Percentiles rank a stretch among this genome's conserved stretches.
These are phyloP conservation scores for Platypus cylindrus DNA, from an alignment of 2,888 invertebrate species.

Conservation along the genomic window DNA sequence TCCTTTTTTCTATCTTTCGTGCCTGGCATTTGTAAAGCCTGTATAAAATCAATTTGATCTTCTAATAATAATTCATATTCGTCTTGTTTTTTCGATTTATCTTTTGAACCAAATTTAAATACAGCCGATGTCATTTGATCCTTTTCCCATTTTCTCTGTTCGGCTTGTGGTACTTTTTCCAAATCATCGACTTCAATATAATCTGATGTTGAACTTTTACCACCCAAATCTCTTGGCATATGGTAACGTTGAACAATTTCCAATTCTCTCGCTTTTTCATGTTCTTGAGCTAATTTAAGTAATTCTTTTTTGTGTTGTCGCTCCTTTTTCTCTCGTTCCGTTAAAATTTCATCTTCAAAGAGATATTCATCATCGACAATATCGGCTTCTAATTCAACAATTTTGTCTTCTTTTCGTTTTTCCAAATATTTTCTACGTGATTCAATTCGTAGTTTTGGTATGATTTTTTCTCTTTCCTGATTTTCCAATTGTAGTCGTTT, in stretches of 20 bases:
- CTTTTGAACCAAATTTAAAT: constrained; percentile 86
- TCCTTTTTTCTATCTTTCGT: constrained; percentile 41
- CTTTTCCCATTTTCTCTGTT: constrained; percentile 93
- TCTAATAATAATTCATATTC: constrained; percentile 90
- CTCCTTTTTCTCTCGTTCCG: constrained; percentile 72
- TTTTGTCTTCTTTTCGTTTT: constrained; percentile 93
- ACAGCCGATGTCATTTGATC: constrained; percentile 90
- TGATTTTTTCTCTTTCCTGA: constrained; percentile 71
- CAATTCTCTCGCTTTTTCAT: constrained; percentile 86
- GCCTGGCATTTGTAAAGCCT: constrained; percentile 68
- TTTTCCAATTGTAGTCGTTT: constrained; percentile 80
- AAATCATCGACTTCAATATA: constrained; percentile 77
- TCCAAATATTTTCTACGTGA: constrained; percentile 89
- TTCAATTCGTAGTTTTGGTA: constrained; percentile 79
- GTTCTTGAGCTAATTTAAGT: constrained; percentile 82
- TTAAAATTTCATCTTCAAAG: constrained; percentile 80
- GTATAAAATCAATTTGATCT: constrained; percentile 96
- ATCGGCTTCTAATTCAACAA: constrained; percentile 87
- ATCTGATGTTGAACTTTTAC: constrained; percentile 57
- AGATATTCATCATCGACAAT: constrained; percentile 93
- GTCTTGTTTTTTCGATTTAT: constrained; percentile 56
- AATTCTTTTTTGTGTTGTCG: constrained; percentile 84
- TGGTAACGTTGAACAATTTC: constrained; percentile 89
- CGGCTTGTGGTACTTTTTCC: constrained; percentile 71
- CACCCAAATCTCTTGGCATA: constrained; percentile 82